Base-by-base conservation (phyloP, 1,140 invertebrate species). In the Rhynchophorus ferrugineus region DNA sequence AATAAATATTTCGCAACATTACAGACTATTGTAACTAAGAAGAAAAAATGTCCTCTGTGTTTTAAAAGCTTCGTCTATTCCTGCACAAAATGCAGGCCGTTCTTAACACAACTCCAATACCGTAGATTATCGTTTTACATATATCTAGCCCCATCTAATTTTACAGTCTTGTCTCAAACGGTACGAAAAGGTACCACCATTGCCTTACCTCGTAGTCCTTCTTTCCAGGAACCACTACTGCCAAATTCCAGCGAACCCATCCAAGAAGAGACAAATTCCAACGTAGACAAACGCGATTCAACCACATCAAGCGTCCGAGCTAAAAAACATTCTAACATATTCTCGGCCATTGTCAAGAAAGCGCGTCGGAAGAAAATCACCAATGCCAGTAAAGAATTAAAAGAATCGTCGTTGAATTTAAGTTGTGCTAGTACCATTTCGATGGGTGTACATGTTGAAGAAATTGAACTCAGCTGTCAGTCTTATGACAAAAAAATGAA, bases 301-400 rank as follows among this genome's bases (percentile, higher is more conserved):
- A 57, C 22, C 29, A 18, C 49, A 3, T 33, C 49, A 1, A 48
- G 42, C 17, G 24, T 57, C 8, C 52, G 52, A 49, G 5, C 35
- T 0, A 51, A 34, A 33, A 57, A 52, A 52, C 48, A 49, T 16
- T 48, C 44, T 2, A 57, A 53, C 22, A 46, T 57, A 11, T 51
- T 57, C 11, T 36, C 55, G 3, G 17, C 41, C 2, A n/a, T 57
- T 29, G 49, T 52, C 1, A 45, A 41, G 34, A 49, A 42, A 24
- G 49, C 49, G 6, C n/a, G 41, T 20, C 47, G 49, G 22, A 57
- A 52, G 11, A 55, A 50, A 34, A 20, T 17, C 6, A 8, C 14
- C 18, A 47, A 35, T 11, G 24, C 34, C 18, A 6, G 37, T 21
- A 45, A 50, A 41, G 42, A 22, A 7, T 6, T 49, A 1, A 20